Evolutionary conservation across 2,888 invertebrate species (phyloP).

Genomic region (Alloscopus bannaensis): DNA sequence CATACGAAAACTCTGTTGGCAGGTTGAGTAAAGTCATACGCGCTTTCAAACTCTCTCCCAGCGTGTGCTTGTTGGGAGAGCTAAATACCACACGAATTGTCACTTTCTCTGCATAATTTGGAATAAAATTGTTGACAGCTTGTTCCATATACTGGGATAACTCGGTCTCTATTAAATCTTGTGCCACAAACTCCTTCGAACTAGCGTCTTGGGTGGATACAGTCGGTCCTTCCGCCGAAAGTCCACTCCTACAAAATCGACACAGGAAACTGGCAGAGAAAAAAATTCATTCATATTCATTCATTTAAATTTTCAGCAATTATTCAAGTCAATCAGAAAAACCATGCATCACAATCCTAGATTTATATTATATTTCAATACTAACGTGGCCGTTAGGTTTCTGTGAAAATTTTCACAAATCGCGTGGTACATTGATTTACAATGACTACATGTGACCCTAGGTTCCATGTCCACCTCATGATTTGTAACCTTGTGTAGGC

Average conservation of each 20-base stretch:
- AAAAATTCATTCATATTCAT: not conserved
- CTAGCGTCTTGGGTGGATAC: not conserved
- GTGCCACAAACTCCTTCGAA: not conserved
- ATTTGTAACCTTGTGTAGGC: no score
- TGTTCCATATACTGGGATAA: conserved; percentile 10
- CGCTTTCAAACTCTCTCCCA: not conserved
- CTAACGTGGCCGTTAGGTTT: no score
- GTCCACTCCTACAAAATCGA: not conserved
- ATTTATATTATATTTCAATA: no score
- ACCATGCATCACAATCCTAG: no score
- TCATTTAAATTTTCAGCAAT: no score
- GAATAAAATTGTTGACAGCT: not conserved
- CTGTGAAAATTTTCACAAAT: no score
- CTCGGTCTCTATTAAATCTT: not conserved
- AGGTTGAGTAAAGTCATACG: not conserved
- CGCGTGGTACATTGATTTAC: no score
- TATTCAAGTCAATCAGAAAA: no score
- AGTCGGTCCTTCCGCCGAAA: not conserved
- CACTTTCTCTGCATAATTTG: not conserved
- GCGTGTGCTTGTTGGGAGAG: not conserved
- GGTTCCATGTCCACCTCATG: no score
- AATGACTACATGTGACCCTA: no score
- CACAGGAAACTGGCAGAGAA: no score
- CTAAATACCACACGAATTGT: not conserved
- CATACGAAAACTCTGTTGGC: not conserved